Evolutionary conservation across 2,113 vertebrate genomes (phyloP), one percentile per base, ranked within the genome.

Genomic region (Salvelinus alpinus): DNA sequence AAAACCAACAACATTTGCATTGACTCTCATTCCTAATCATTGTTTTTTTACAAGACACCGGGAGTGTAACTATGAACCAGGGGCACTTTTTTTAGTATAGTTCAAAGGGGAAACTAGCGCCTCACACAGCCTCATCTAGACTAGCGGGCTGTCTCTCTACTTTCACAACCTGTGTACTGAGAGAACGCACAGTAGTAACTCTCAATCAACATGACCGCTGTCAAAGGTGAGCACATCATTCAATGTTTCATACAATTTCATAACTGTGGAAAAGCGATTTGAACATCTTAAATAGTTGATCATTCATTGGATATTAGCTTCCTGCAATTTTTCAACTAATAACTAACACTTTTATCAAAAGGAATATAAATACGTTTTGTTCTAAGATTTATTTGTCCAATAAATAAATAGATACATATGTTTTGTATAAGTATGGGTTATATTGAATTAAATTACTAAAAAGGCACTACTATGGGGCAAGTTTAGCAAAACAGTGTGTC

Each of bases 171-270:
- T 76, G 0, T 8, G 20, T 48, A 9, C 68, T 24, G 22, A 25
- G 11, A 48, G 44, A 47, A n/a, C 16, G 34, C 16, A 1, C 11
- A 44, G 14, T 67, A 5, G 1, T 24, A 65, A 31, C 57, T 51
- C 65, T 51, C 65, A 62, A 62, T 29, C 82, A 79, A 73, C 74
- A 89, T 91, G 89, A 70, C 69, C n/a, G 38, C 73, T 62, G n/a
- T 76, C 76, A 71, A 74, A 1, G 80, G 90, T 90, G 71, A 89
- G 90, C 89, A 78, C 57, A 48, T 74, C 27, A 64, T 69, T 44
- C 64, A 29, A 20, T 4, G 64, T 29, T 31, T 16, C 4, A 8
- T 18, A 34, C 29, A 68, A 20, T 6, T 18, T 34, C 25, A 34
- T 6, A 68, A 68, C 38, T 44, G 38, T 44, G 18, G 25, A 13